Evolutionary conservation across 2,888 invertebrate genomes (phyloP).

Genomic region (Diadegma fenestrale): DNA sequence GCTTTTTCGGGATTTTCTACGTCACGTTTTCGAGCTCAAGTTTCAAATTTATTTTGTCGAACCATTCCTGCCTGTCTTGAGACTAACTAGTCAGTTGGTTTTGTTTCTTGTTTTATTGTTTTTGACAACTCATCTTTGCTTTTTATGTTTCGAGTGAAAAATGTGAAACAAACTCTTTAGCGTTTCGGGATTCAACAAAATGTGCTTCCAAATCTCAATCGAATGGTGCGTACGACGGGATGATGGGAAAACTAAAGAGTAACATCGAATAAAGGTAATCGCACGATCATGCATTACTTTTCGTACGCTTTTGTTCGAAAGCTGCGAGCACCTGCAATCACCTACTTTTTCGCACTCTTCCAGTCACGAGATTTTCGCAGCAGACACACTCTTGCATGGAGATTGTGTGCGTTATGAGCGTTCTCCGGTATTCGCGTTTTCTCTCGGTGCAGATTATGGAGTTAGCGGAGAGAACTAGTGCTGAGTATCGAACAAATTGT

Average conservation of each 20-base stretch:
- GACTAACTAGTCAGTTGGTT: too few relatives aligned
- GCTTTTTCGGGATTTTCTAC: too few relatives aligned
- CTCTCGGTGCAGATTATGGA: conserved; percentile 51
- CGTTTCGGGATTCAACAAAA: too few relatives aligned
- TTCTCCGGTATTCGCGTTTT: conserved; percentile 24
- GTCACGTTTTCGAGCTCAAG: too few relatives aligned
- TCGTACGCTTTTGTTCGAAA: conserved; percentile 36
- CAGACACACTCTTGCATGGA: background rate
- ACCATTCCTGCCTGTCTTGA: too few relatives aligned
- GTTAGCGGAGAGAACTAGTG: conserved; percentile 53
- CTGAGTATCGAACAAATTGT: conserved; percentile 73
- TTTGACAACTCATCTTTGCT: too few relatives aligned
- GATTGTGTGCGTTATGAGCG: conserved; percentile 17
- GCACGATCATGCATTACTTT: conserved; percentile 46
- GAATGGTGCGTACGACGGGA: background rate
- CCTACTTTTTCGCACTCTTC: conserved; percentile 22
- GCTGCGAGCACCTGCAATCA: background rate
- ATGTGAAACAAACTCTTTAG: too few relatives aligned
- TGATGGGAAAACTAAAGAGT: conserved; percentile 31
- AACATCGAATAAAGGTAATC: conserved; percentile 47
- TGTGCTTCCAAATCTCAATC: background rate
- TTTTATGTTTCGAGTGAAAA: too few relatives aligned
- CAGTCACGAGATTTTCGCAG: conserved; percentile 45
- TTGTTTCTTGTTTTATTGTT: too few relatives aligned
- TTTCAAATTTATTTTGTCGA: too few relatives aligned